phyloP scores from a whole-genome alignment of 2,797 vertebrate species.

The Borostomias antarcticus region DNA sequence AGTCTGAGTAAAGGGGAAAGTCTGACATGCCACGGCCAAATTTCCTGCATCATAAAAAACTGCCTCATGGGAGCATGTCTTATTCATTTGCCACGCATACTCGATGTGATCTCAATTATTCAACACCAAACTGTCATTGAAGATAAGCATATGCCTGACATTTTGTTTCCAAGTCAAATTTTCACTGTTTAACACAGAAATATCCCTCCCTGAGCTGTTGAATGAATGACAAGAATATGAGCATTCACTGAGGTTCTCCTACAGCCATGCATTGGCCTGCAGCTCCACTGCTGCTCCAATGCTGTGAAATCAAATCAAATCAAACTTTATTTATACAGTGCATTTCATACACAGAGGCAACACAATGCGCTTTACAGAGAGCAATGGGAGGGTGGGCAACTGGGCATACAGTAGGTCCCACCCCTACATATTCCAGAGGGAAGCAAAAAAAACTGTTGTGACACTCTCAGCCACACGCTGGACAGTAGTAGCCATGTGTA shows the following conservation, averaged over 20 bases:
- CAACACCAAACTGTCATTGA: slow-evolving; percentile 15
- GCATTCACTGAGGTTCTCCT: slow-evolving; percentile 1
- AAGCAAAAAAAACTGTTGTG: no score
- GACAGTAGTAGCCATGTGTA: slow-evolving; percentile 38
- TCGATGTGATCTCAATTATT: background rate
- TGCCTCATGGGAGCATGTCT: slow-evolving; percentile 25
- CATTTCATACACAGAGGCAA: no score
- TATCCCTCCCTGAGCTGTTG: background rate
- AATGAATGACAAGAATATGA: slow-evolving; percentile 27
- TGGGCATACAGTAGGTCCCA: no score
- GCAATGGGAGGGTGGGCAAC: no score
- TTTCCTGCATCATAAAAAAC: slow-evolving; percentile 5
- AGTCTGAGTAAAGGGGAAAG: background rate
- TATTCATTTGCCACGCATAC: slow-evolving; percentile 29
- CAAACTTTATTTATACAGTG: no score
- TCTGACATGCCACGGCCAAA: slow-evolving; percentile 14
- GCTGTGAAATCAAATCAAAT: no score
- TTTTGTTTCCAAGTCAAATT: background rate
- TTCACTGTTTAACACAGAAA: slow-evolving; percentile 20
- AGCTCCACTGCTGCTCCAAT: slow-evolving; percentile 10
- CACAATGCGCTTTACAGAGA: no score
- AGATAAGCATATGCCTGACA: slow-evolving; percentile 9
- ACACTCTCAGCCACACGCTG: slow-evolving; percentile 18
- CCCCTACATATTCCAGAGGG: no score
- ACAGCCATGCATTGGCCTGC: slow-evolving; percentile 3